Percentiles rank a stretch among this genome's conserved stretches.
phyloP scores from a whole-genome alignment of 1,140 invertebrate genomes.

The Mya arenaria region DNA sequence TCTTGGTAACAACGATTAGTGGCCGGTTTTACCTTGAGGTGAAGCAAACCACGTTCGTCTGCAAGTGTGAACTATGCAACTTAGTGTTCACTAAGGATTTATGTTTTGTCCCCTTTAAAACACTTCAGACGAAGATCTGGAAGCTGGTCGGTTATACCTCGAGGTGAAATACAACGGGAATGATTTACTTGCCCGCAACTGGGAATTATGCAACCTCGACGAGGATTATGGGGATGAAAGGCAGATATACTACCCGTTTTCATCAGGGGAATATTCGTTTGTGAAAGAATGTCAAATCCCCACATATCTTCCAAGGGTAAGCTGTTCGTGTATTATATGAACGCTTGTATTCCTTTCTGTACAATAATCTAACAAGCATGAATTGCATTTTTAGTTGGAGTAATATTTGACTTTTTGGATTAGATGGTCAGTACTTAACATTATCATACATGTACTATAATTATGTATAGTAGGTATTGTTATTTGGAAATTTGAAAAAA shows the following conservation, averaged over 20 bases:
- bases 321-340: too few relatives aligned
- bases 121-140: conserved; percentile 28
- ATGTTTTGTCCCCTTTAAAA: neutral
- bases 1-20: too few relatives aligned
- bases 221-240: conserved; percentile 51
- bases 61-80: neutral
- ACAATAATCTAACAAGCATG: too few relatives aligned
- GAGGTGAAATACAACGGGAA: conserved; percentile 49
- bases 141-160: conserved; percentile 26
- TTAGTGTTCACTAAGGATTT: neutral
- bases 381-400: too few relatives aligned
- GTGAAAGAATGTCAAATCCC: conserved; percentile 43
- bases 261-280: conserved; percentile 35
- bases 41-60: neutral
- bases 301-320: conserved; percentile 44
- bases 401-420: too few relatives aligned
- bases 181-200: conserved; percentile 29
- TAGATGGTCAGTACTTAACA: too few relatives aligned
- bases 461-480: too few relatives aligned
- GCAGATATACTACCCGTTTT: conserved; percentile 34
- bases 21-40: neutral
- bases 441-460: too few relatives aligned
- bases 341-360: too few relatives aligned
- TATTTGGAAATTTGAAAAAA: too few relatives aligned
- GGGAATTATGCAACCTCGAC: conserved; percentile 49